phyloP scores from a whole-genome alignment of 1,140 invertebrate genomes.

The Drosophila arizonae region DNA sequence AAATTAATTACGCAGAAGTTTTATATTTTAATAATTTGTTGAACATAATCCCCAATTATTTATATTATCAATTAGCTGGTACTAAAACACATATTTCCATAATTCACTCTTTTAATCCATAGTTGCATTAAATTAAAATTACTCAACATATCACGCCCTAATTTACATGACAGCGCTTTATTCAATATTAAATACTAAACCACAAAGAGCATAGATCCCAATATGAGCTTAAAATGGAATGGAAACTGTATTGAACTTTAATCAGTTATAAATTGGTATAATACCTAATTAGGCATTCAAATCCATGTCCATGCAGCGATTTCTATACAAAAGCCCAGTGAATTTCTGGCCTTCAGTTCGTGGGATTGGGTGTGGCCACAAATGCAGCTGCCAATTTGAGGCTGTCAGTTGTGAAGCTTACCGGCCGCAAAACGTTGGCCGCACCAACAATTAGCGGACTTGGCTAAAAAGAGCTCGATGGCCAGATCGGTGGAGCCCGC shows the following conservation, averaged over 20 bases:
- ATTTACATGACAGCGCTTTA: too few relatives aligned
- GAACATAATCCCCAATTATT: too few relatives aligned
- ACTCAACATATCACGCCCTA: too few relatives aligned
- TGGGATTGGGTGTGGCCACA: constrained; percentile 39
- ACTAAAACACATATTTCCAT: too few relatives aligned
- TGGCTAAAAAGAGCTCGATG: background rate
- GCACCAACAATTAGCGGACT: constrained; percentile 47
- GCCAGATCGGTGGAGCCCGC: background rate
- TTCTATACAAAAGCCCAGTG: background rate
- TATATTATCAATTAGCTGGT: too few relatives aligned
- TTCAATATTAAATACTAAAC: too few relatives aligned
- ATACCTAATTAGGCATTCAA: background rate
- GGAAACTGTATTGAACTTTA: background rate
- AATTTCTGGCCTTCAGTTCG: background rate
- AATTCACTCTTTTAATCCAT: too few relatives aligned
- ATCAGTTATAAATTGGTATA: background rate
- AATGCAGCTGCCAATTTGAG: constrained; percentile 45
- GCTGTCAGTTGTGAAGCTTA: constrained; percentile 42
- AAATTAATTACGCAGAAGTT: too few relatives aligned
- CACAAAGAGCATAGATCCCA: background rate
- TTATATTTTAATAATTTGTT: too few relatives aligned
- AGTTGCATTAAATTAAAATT: too few relatives aligned
- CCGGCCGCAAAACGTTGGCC: constrained; percentile 34
- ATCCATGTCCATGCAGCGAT: background rate
- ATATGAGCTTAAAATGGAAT: background rate